Evolutionary conservation across 2,797 vertebrate genomes (phyloP).

Genomic region (Sandelia bainsii): DNA sequence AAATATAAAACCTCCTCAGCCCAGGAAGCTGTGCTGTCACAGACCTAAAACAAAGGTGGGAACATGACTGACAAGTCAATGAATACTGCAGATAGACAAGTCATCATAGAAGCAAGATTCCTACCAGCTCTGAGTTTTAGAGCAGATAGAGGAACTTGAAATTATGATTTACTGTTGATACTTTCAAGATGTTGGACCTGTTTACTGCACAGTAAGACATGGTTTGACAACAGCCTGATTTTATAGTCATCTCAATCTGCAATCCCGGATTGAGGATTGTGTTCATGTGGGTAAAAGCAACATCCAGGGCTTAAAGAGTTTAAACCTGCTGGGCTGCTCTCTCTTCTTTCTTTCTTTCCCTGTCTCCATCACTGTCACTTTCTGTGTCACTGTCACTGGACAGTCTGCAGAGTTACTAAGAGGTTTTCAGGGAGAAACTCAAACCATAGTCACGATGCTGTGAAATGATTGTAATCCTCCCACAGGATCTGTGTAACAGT

Average conservation of each 20-base stretch:
- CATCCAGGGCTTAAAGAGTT: no score
- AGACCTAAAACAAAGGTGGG: not conserved
- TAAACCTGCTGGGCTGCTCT: no score
- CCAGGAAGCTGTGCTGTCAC: not conserved
- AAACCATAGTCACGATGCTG: conserved; percentile 10
- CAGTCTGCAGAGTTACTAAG: conserved; percentile 23
- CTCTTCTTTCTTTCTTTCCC: not conserved
- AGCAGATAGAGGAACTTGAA: no score
- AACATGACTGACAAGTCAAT: not conserved
- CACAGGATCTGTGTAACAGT: conserved; percentile 8
- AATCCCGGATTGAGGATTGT: no score
- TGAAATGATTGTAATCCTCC: conserved; percentile 38
- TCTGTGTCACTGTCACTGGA: conserved; percentile 23
- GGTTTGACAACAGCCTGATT: no score
- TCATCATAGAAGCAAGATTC: no score
- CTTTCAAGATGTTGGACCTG: no score
- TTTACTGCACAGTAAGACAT: no score
- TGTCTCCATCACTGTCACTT: not conserved
- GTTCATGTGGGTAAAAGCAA: no score
- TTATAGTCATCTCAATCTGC: no score
- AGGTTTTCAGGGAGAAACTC: conserved; percentile 8
- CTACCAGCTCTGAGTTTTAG: not conserved
- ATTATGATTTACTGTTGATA: no score
- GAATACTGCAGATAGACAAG: not conserved
- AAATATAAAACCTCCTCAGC: not conserved